Evolutionary conservation across 2,113 vertebrate species (phyloP), one percentile per base, ranked within the genome.

Genomic region (Microtus ochrogaster): DNA sequence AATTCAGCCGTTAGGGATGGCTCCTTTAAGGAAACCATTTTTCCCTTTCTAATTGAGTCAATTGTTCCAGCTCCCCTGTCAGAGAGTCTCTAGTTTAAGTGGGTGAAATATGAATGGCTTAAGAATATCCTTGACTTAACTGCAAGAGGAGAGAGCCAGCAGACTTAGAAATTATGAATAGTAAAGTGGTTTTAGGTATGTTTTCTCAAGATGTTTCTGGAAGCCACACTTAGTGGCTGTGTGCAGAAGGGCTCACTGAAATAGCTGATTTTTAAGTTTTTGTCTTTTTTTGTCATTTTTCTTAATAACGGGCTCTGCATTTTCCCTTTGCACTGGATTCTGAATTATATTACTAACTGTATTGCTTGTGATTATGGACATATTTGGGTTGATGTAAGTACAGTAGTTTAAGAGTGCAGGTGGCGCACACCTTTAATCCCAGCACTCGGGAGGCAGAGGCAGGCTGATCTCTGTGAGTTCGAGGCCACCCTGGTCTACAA

Each of bases 21-120:
- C 76, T 90, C 65, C 86, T 96, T 94, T 96, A 96, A 96, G 95
- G 95, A 94, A 97, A 77, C 73, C 19, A 0, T 47, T 78, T 74
- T 93, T 94, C 92, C 90, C 96, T 85, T 96, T 96, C 98, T 97
- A 97, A 97, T 98, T 98, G 98, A 98, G 97, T 98, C 98, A 98
- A 98, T 98, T 98, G 96, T 98, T 98, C 97, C 96, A 98, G 98
- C 98, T 98, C 98, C 92, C 41, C 88, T 95, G 97, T 98, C 97
- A 98, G 98, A 97, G 98, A 98, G 98, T 96, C 98, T 98, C 97
- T 97, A 97, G 95, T 97, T 97, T 97, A 97, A 98, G 77, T 93
- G 79, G 90, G 77, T 41, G 28, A 96, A 96, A 73, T 11, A 84
- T 13, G 89, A 90, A 84, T 66, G 44, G 36, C 58, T 78, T 49